Conservation (phyloP, 2,113 vertebrate species). For the Deroptyus accipitrinus region DNA sequence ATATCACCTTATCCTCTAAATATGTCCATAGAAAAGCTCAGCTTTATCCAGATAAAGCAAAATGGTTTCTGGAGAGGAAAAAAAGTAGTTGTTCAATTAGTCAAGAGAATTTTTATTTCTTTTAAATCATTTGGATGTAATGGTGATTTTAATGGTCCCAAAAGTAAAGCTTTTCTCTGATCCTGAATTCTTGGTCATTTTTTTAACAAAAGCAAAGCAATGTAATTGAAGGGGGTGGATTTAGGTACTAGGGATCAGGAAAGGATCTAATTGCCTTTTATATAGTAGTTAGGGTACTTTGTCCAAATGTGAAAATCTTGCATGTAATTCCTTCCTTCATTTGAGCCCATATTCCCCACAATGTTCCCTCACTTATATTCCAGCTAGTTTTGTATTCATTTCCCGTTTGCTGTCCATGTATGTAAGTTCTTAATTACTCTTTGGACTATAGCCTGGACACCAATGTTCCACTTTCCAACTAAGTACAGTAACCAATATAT, state of each 20-base stretch:
- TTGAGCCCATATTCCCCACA: not conserved
- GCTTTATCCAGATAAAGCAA: not conserved
- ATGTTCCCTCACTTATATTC: not conserved
- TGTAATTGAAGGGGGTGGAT: accelerated
- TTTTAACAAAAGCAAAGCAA: not conserved
- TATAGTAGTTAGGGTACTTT: not conserved
- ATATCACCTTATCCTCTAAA: not conserved
- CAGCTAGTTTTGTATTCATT: not conserved
- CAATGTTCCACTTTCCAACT: not conserved
- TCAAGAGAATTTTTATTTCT: not conserved
- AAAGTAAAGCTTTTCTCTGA: not conserved
- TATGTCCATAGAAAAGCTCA: not conserved
- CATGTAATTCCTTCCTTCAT: not conserved
- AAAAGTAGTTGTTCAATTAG: not conserved
- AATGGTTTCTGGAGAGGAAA: not conserved
- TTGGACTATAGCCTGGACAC: not conserved
- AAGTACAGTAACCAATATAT: not conserved
- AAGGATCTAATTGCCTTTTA: not conserved
- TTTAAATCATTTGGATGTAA: not conserved
- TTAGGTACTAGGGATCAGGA: not conserved
- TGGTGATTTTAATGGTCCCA: not conserved
- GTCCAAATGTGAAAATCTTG: accelerated
- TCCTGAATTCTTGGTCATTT: not conserved
- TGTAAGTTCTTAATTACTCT: not conserved
- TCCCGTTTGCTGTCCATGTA: not conserved